Base-by-base conservation (phyloP, 1,140 invertebrate species). In the honey bee (Apis mellifera) region DNA sequence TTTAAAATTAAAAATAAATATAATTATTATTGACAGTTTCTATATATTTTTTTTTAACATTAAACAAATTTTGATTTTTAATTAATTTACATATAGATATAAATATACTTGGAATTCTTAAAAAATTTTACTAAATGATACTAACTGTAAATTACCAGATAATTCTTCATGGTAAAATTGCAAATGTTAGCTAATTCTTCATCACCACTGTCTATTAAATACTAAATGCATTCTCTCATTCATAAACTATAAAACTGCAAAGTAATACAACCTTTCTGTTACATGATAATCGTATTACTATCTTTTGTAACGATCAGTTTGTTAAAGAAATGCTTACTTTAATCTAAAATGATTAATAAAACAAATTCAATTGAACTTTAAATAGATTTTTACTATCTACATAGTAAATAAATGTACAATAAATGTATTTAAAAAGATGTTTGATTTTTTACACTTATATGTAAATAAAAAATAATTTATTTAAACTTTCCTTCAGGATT, bases 161-260 rank as follows among this genome's bases (percentile, higher is more conserved):
- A 32, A 4, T 50, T n/a, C 26, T 17, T n/a, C 48, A 42, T 21
- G 23, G 19, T 19, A 79, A 72, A 62, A 57, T 32, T 62, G 8
- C 5, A 42, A 71, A 70, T 5, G 17, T n/a, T 11, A 23, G 1
- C 21, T 11, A 68, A 57, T 57, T 12, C 13, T 15, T 48, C 32
- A 23, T 17, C 1, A 57, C 4, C 17, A 68, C 62, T 2, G 55
- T 68, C 32, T 57, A 23, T n/a, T 11, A 59, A 59, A 32, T 59
- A 52, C 42, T 32, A 50, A 55, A 42, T 19, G 13, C 52, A 42
- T 42, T 68, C 11, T 19, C 9, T 48, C 54, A 55, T 66, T 52
- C 72, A 75, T 42, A 32, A 59, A 76, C 52, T 57, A 68, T 59
- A 32, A 48, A 76, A 68, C 42, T 52, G 48, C 11, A 76, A 19